Percentiles rank a stretch among this genome's conserved stretches.
Evolutionary conservation across 2,888 invertebrate species (phyloP).

Genomic region (Netelia virgata): DNA sequence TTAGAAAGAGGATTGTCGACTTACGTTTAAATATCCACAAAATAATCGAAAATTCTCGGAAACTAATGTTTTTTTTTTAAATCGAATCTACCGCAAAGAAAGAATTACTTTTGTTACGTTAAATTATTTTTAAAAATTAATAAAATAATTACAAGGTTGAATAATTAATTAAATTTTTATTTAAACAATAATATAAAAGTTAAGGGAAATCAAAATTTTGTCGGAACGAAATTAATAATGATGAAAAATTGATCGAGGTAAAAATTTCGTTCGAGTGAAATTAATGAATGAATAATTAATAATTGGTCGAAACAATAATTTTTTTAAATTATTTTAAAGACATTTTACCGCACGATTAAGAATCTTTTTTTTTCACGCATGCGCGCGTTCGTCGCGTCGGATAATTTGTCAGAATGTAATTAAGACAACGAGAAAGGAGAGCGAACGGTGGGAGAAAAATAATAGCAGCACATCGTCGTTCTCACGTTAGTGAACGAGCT

Average conservation of each 20-base stretch:
- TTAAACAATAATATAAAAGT: too few species aligned
- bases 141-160: neutral
- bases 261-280: too few species aligned
- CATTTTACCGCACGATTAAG: neutral
- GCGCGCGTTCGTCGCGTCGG: neutral
- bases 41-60: too few species aligned
- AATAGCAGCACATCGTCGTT: neutral
- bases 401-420: neutral
- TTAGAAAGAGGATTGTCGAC: neutral
- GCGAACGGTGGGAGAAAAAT: neutral
- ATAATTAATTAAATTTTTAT: neutral
- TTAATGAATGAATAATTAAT: too few species aligned
- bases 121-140: neutral
- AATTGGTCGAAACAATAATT: too few species aligned
- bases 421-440: neutral
- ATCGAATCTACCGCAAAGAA: too few species aligned
- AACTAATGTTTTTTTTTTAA: too few species aligned
- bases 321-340: too few species aligned
- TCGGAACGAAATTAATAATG: neutral
- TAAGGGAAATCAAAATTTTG: too few species aligned
- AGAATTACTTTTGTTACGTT: too few species aligned
- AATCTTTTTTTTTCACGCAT: neutral
- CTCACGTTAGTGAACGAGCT: constrained; percentile 14
- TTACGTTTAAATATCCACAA: too few species aligned
- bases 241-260: too few species aligned